Evolutionary conservation across 2,888 invertebrate genomes (phyloP).

Genomic region (Branchipolynoe longqiensis): DNA sequence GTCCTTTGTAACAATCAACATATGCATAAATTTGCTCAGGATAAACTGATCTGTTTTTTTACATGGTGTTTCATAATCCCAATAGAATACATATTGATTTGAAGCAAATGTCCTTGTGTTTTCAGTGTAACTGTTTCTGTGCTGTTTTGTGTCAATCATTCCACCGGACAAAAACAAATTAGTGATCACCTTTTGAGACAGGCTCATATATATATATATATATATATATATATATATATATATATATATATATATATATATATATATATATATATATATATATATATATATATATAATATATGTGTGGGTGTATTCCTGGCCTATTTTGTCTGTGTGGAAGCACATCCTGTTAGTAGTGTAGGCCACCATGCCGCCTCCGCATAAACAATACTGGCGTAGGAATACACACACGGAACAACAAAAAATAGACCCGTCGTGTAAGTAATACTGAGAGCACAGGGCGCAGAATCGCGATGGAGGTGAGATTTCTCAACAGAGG

Average conservation of each 20-base stretch:
- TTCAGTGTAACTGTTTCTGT: too few species aligned
- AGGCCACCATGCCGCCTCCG: not conserved
- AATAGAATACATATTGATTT: too few species aligned
- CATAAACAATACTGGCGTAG: slow-evolving; percentile 30
- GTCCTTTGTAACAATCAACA: too few species aligned
- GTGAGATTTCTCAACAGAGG: not conserved
- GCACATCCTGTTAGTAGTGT: slow-evolving; percentile 13
- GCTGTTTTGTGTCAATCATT: too few species aligned
- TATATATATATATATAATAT: not conserved
- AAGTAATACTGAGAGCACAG: slow-evolving; percentile 32
- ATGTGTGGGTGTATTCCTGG: slow-evolving; percentile 1
- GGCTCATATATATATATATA: not conserved
- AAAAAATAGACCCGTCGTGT: too few species aligned
- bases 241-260: not conserved
- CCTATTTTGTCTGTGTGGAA: slow-evolving; percentile 15
- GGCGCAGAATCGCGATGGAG: not conserved
- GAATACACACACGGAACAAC: slow-evolving; percentile 33
- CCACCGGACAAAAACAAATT: too few species aligned
- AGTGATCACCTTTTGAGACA: too few species aligned
- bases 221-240: not conserved
- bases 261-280: not conserved
- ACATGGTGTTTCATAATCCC: too few species aligned
- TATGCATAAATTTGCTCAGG: too few species aligned
- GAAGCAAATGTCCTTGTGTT: too few species aligned
- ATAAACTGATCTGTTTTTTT: too few species aligned